Evolutionary conservation across 2,888 invertebrate species (phyloP).

Genomic region (Ichneumoninae sp.): DNA sequence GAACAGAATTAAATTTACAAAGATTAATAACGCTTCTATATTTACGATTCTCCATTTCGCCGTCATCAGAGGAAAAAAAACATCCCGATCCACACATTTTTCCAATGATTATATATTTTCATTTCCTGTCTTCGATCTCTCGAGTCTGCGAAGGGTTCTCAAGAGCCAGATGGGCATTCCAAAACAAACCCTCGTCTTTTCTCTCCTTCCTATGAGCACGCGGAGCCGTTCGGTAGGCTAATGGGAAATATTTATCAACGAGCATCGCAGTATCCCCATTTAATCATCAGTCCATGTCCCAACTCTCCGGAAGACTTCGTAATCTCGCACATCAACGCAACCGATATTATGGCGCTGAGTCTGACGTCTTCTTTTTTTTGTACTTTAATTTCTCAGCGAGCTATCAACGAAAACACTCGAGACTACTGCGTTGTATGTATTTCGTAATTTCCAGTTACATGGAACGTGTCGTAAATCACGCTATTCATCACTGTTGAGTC

Average conservation of each 20-base stretch:
- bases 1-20: background rate
- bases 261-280: conserved; percentile 22
- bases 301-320: background rate
- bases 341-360: background rate
- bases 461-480: background rate
- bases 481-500: background rate
- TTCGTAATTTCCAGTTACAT: background rate
- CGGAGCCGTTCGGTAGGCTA: conserved; percentile 6
- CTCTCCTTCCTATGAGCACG: conserved; percentile 9
- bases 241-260: conserved; percentile 38
- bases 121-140: conserved; percentile 10
- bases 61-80: background rate
- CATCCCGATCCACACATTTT: background rate
- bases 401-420: background rate
- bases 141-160: conserved; percentile 5
- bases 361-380: background rate
- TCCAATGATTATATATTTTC: conserved; percentile 42
- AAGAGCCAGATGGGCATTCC: conserved; percentile 55
- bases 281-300: conserved; percentile 18
- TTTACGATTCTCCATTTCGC: background rate
- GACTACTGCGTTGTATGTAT: background rate
- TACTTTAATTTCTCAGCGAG: background rate
- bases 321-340: conserved; percentile 8
- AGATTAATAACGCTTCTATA: background rate
- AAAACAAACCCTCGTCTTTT: conserved; percentile 53